A percentile compares a stretch with the other conserved stretches of the same genome.
Conservation (phyloP, 2,797 vertebrate species). For the Myotis vivesi region DNA sequence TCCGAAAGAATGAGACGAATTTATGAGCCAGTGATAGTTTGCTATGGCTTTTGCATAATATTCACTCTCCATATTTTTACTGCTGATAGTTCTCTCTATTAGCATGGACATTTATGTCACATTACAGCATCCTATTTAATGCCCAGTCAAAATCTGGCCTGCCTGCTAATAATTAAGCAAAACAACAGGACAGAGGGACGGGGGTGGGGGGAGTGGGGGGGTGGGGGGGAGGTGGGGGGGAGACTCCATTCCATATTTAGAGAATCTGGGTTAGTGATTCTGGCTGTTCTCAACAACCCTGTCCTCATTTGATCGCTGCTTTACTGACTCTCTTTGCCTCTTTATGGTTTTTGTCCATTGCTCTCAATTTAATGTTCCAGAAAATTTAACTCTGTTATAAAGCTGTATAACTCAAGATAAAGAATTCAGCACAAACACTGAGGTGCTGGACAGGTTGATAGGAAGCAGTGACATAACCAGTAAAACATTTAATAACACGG, state of each 20-base stretch:
- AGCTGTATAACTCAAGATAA: slow-evolving; percentile 46
- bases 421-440: slow-evolving; percentile 17
- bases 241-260: neutral
- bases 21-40: slow-evolving; percentile 46
- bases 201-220: too few species aligned
- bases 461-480: slow-evolving; percentile 29
- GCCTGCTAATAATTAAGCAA: neutral
- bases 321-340: neutral
- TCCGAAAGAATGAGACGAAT: slow-evolving; percentile 3
- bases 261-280: neutral
- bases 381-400: slow-evolving; percentile 17
- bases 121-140: neutral
- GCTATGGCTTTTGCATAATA: slow-evolving; percentile 17
- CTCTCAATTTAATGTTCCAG: slow-evolving; percentile 13
- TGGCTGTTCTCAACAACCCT: neutral
- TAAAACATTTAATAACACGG: slow-evolving; percentile 49
- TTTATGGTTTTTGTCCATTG: slow-evolving; percentile 12
- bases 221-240: too few species aligned
- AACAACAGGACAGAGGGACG: neutral
- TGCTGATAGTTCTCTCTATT: slow-evolving; percentile 36
- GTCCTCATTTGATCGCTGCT: neutral
- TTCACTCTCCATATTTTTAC: slow-evolving; percentile 24
- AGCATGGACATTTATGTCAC: neutral
- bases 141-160: neutral
- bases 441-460: slow-evolving; percentile 15